Evolutionary conservation across 2,797 vertebrate species (phyloP).

Genomic region (Hypotaenidia philippensis): DNA sequence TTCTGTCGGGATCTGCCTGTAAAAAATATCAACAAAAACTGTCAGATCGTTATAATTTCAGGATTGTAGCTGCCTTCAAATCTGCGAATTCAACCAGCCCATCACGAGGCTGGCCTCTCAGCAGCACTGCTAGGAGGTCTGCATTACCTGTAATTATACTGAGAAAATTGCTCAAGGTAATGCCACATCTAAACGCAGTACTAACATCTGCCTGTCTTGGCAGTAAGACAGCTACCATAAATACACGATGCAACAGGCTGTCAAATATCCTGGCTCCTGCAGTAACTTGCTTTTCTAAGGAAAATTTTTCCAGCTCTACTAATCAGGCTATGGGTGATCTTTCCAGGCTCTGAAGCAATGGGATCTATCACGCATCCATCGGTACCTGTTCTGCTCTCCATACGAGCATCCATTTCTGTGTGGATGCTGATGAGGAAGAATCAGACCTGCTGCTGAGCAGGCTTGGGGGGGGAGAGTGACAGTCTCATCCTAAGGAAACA

Average conservation of each 20-base stretch:
- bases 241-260: background rate
- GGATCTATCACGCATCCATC: background rate
- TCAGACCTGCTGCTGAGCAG: background rate
- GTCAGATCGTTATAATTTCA: background rate
- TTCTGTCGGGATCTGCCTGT: background rate
- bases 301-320: background rate
- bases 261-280: background rate
- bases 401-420: background rate
- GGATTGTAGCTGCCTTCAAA: background rate
- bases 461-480: background rate
- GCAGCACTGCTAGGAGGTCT: background rate
- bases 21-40: background rate
- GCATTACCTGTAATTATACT: conserved; percentile 25
- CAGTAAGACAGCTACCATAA: background rate
- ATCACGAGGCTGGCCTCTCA: background rate
- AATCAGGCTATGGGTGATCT: conserved; percentile 38
- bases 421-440: background rate
- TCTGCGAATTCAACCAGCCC: background rate
- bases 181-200: accelerated
- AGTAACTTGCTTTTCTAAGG: background rate
- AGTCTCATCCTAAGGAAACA: background rate
- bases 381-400: background rate
- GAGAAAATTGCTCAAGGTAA: background rate
- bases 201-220: conserved; percentile 6
- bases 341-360: background rate